Evolutionary conservation across 1,140 invertebrate genomes (phyloP), one percentile per base, ranked within the genome.

Genomic region (Lordiphosa mommai): DNA sequence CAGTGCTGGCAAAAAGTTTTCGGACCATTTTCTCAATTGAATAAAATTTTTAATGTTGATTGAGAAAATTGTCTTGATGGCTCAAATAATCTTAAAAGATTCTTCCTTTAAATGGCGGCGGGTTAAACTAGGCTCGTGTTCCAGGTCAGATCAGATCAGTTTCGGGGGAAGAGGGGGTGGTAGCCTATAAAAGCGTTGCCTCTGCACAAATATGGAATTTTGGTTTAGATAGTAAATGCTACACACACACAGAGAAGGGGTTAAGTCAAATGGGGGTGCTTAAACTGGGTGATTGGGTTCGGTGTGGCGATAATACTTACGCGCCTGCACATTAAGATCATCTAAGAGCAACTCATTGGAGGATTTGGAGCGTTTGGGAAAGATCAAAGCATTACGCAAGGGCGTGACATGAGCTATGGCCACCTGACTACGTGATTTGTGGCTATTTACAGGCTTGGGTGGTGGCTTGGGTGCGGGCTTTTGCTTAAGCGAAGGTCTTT

Each of bases 261-360:
- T 43, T 47, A 27, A 60, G 48, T 55, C 23, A 61, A 27, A 12
- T 47, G 30, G 51, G 16, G 64, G 63, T 68, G 64, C 43, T 43
- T 33, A 34, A 50, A 37, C 4, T 10, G 44, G 30, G 46, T 53
- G 36, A 51, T 72, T 71, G 20, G 72, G 72, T 43, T 82, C 76
- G 1, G 63, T 60, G 12, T 58, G 41, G 9, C 73, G 70, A 34
- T 74, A 77, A 80, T 86, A 85, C 80, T 86, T 85, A 69, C 85
- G 84, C 29, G 79, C 64, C 60, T 87, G 73, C 32, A 85, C 60
- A 38, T 64, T 61, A 38, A 87, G 61, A 40, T 87, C 85, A 37
- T 87, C 85, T 32, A 87, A 67, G 8, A 87, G 68, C 27, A 87
- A 61, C 46, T 87, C 85, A 36, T 79, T 87, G 44, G 85, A 72